Conservation (phyloP, 2,113 vertebrate species). For the Cynopterus brachyotis region DNA sequence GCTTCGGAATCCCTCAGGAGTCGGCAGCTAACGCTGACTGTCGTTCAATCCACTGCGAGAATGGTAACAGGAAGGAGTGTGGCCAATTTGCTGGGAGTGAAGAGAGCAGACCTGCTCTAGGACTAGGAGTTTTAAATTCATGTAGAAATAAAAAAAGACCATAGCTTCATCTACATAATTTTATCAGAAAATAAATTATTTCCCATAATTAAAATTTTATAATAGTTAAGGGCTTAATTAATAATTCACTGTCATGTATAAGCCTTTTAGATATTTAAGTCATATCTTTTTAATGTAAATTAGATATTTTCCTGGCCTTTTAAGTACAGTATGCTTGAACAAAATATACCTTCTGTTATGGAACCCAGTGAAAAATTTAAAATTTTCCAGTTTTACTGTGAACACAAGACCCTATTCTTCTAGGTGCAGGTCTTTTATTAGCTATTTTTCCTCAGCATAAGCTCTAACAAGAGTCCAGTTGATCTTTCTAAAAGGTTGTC, state of each 20-base stretch:
- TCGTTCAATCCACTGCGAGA: background rate
- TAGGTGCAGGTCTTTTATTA: background rate
- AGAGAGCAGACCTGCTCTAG: background rate
- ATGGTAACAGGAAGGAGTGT: background rate
- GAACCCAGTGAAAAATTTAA: background rate
- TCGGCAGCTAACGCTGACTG: background rate
- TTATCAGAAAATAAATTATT: constrained; percentile 15
- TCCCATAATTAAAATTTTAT: constrained; percentile 12
- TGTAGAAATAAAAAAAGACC: background rate
- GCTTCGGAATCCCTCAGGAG: constrained; percentile 34
- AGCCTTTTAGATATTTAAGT: background rate
- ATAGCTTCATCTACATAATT: background rate
- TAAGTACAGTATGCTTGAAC: background rate
- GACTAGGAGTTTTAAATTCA: background rate
- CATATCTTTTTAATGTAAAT: background rate
- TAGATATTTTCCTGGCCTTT: background rate
- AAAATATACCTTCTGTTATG: background rate
- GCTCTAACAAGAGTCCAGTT: background rate
- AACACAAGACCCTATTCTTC: background rate
- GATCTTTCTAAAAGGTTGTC: background rate
- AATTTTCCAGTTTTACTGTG: background rate
- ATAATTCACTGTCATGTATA: background rate
- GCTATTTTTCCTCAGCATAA: background rate
- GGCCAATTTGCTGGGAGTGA: background rate
- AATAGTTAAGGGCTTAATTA: background rate